phyloP scores from a whole-genome alignment of 2,113 vertebrate genomes.

The Polypterus bichir region DNA sequence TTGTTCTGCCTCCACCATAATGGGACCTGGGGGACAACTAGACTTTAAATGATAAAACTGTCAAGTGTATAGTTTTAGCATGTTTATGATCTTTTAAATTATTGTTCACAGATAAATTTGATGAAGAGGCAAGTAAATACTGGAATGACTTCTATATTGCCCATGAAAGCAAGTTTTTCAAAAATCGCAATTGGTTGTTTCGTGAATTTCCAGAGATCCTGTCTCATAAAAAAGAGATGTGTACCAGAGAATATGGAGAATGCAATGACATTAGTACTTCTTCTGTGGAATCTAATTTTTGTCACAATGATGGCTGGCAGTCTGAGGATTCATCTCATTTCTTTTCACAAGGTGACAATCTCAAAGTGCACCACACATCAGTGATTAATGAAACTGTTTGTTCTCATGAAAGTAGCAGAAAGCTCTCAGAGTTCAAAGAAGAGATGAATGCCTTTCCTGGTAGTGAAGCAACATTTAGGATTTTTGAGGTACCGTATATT shows the following conservation, averaged over 20 bases:
- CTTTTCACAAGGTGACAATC: slow-evolving; percentile 8
- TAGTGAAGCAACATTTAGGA: slow-evolving; percentile 57
- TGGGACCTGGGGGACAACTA: too few species aligned
- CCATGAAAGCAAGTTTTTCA: slow-evolving; percentile 83
- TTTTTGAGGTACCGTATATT: slow-evolving; percentile 64
- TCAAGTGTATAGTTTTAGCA: too few species aligned
- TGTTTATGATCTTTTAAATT: too few species aligned
- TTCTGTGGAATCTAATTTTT: neutral
- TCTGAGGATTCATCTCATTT: neutral
- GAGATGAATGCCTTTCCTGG: slow-evolving; percentile 54
- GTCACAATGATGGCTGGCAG: slow-evolving; percentile 6
- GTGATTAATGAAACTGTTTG: slow-evolving; percentile 4
- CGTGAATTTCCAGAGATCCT: slow-evolving; percentile 85
- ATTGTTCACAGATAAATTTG: slow-evolving; percentile 59
- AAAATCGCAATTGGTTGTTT: slow-evolving; percentile 84
- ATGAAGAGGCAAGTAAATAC: slow-evolving; percentile 63
- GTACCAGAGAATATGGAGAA: neutral
- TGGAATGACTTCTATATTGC: slow-evolving; percentile 80
- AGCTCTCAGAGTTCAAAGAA: slow-evolving; percentile 7
- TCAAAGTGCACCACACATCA: slow-evolving; percentile 11
- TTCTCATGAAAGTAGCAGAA: neutral
- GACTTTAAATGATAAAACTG: too few species aligned
- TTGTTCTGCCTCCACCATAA: too few species aligned
- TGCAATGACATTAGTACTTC: slow-evolving; percentile 4
- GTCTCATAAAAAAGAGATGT: slow-evolving; percentile 20